A percentile compares a stretch with the other conserved stretches of the same genome.
Conservation (phyloP, 2,113 vertebrate species). For the Boulengeromyrus knoepffleri region DNA sequence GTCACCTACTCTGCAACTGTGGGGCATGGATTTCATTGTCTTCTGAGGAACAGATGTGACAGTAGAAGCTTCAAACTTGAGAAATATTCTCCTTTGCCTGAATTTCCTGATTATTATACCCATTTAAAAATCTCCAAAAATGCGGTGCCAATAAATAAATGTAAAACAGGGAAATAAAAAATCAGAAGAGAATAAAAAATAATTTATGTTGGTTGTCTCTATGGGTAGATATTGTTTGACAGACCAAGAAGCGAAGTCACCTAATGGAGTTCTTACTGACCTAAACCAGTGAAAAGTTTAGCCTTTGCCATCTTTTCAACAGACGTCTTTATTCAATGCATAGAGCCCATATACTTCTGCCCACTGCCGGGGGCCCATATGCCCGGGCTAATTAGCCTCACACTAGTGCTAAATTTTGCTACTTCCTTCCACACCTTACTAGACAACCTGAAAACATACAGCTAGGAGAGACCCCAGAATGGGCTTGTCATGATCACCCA, state of each 20-base stretch:
- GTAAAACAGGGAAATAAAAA: not conserved
- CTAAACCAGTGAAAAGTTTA: not conserved
- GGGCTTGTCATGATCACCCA: not conserved
- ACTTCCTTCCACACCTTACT: conserved; percentile 7
- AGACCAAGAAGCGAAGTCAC: not conserved
- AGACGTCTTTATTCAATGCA: not conserved
- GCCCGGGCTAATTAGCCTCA: not conserved
- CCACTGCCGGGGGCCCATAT: not conserved
- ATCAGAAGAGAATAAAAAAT: not conserved
- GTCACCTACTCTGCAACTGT: too few relatives aligned
- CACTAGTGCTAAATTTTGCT: conserved; percentile 5
- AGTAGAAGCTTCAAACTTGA: not conserved
- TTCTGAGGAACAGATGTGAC: not conserved
- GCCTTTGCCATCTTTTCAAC: not conserved
- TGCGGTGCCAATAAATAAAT: not conserved
- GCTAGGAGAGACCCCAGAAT: not conserved
- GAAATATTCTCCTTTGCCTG: not conserved
- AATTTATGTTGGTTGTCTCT: not conserved
- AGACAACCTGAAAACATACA: conserved; percentile 4
- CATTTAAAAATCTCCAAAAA: not conserved
- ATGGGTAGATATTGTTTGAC: not conserved
- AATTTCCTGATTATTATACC: not conserved
- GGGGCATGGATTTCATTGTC: too few relatives aligned
- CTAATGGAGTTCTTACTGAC: not conserved
- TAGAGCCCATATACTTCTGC: not conserved